Percentiles rank a stretch among this genome's conserved stretches.
Conservation (phyloP, 2,888 invertebrate genomes). For the Campaea margaritaria region DNA sequence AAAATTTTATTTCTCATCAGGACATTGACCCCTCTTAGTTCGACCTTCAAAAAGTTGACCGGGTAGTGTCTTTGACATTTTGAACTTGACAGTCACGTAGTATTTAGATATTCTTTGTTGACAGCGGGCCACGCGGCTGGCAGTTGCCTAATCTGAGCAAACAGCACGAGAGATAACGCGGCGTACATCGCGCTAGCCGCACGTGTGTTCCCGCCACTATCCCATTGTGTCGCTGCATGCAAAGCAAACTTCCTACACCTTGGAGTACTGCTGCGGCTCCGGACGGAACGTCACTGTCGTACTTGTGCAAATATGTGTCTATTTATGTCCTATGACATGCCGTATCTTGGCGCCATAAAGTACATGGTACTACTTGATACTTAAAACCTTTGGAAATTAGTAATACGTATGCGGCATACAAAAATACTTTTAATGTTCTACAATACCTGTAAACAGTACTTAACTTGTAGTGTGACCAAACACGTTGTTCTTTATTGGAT, state of each 20-base stretch:
- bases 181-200: conserved; percentile 43
- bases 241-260: conserved; percentile 29
- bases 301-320: conserved; percentile 6
- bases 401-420: neutral
- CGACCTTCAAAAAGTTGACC: conserved; percentile 52
- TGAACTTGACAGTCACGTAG: conserved; percentile 71
- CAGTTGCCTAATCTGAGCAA: conserved; percentile 66
- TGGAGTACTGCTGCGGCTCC: conserved; percentile 2
- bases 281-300: neutral
- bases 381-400: neutral
- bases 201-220: conserved; percentile 55
- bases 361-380: neutral
- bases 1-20: conserved; percentile 4
- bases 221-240: conserved; percentile 30
- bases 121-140: conserved; percentile 67
- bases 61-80: conserved; percentile 69
- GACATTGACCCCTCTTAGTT: conserved; percentile 36
- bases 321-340: neutral
- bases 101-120: conserved; percentile 48
- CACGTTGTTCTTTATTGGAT: conserved; percentile 1
- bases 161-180: conserved; percentile 64
- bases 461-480: conserved; percentile 3
- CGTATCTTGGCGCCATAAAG: conserved; percentile 1
- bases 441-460: neutral
- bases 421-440: neutral